These are phyloP conservation scores for Linurgus olivaceus DNA, from an alignment of 2,797 vertebrate genomes.

Conservation along the genomic window DNA sequence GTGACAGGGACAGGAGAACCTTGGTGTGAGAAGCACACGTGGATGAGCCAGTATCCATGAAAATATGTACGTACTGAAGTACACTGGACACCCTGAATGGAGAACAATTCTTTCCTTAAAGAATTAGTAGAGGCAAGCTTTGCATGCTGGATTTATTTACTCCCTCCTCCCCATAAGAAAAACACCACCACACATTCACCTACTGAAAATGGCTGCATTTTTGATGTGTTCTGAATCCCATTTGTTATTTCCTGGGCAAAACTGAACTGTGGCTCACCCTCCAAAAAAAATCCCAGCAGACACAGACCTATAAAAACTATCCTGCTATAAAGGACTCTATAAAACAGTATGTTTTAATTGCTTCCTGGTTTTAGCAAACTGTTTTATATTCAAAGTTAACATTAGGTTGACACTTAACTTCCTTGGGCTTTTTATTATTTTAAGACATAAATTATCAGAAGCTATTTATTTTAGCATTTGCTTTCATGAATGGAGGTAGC, in stretches of 20 bases:
- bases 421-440: slow-evolving; percentile 62
- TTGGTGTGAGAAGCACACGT: not conserved
- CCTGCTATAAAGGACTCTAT: slow-evolving; percentile 58
- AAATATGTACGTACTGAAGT: not conserved
- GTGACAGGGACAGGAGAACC: not conserved
- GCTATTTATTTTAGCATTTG: slow-evolving; percentile 52
- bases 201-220: slow-evolving; percentile 1
- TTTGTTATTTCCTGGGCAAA: slow-evolving; percentile 65
- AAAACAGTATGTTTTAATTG: slow-evolving; percentile 70
- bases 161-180: not conserved
- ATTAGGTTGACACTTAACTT: slow-evolving; percentile 57
- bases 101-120: not conserved
- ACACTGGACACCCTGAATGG: not conserved
- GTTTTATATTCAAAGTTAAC: slow-evolving; percentile 64
- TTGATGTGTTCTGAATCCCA: not conserved
- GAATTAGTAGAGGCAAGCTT: not conserved
- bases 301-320: slow-evolving; percentile 42
- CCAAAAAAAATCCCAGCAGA: slow-evolving; percentile 7
- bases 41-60: not conserved
- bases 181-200: not conserved
- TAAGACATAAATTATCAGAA: slow-evolving; percentile 60
- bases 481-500: slow-evolving; percentile 51
- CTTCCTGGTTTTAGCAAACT: slow-evolving; percentile 63
- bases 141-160: not conserved
- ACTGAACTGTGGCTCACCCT: slow-evolving; percentile 64